Evolutionary conservation across 2,797 vertebrate genomes (phyloP).

Genomic region (Siniperca undulata): DNA sequence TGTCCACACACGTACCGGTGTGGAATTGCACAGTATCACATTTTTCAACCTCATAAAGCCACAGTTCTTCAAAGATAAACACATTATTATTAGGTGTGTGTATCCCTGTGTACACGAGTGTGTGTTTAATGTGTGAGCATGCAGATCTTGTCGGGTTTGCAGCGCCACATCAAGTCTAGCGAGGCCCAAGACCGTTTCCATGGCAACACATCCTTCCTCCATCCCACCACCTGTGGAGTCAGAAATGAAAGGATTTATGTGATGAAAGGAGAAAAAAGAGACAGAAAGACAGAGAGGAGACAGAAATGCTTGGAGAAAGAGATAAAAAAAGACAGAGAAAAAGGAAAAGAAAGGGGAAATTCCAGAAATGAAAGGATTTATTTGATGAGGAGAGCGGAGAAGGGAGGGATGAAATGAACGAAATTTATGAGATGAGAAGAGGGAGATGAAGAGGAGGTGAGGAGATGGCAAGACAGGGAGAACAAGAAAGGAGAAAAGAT

Average conservation of each 20-base stretch:
- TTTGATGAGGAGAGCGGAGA: not conserved
- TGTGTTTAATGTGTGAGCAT: constrained; percentile 28
- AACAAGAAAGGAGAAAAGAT: not conserved
- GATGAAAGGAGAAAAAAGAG: constrained; percentile 34
- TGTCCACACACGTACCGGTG: not conserved
- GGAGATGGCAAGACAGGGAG: not conserved
- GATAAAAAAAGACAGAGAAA: not conserved
- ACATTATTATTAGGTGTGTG: constrained; percentile 33
- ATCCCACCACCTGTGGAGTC: constrained; percentile 86
- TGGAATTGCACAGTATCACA: not conserved
- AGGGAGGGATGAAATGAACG: not conserved
- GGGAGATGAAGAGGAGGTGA: constrained; percentile 6
- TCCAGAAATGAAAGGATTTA: constrained; percentile 6
- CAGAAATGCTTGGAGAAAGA: not conserved
- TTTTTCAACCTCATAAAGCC: constrained; percentile 30
- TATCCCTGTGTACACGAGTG: not conserved
- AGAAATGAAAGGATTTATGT: constrained; percentile 77
- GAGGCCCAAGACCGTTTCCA: constrained; percentile 77
- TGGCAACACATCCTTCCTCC: constrained; percentile 82
- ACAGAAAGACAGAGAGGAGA: not conserved
- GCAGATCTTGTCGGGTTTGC: constrained; percentile 47
- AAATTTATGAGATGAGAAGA: not conserved
- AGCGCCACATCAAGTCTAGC: constrained; percentile 45
- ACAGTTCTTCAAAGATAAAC: constrained; percentile 33
- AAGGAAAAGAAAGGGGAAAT: not conserved